Evolutionary conservation across 2,113 vertebrate species (phyloP), one percentile per base, ranked within the genome.

Genomic region (Rhinolophus ferrumequinum): DNA sequence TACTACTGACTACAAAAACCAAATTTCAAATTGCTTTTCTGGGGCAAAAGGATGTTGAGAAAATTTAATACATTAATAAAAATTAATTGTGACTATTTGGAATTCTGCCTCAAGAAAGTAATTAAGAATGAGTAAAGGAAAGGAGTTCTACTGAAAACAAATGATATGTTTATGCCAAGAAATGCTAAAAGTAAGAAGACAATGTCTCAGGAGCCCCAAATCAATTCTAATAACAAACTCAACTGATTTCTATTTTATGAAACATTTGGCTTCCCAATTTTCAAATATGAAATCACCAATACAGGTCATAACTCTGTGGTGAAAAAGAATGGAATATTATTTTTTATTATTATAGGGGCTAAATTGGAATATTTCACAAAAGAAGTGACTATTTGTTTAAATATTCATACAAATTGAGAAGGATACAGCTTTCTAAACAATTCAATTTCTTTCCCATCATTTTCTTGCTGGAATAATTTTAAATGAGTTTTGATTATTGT

Each of bases 21-120:
- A 90, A 97, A 96, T 97, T 97, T 95, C 62, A 96, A 95, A 98
- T 75, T 97, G 62, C 50, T 97, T 97, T 97, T 98, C 95, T 93
- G 94, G 88, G 80, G 33, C 52, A 96, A 94, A 96, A 82, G 86
- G 95, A 96, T 33, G 95, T 94, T 97, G 93, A 97, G 89, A 97
- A 97, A 97, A 97, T 97, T 98, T 96, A 98, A 98, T 92, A 97
- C 87, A 82, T 95, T 98, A 92, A 98, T 93, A 98, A 98, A 96
- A 97, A 98, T 97, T 98, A 96, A 95, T 88, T 94, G 64, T 91
- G 86, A 96, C 86, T 94, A 97, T 93, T 88, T 94, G 79, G 83
- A 97, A 15, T 88, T 98, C 86, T 96, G 97, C 91, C 75, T 95
- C 1, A 0, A 93, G 95, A 97, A 98, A 97, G 87, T 90, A 98